Evolutionary conservation across 2,113 vertebrate genomes (phyloP).

Genomic region (Caranx ignobilis): DNA sequence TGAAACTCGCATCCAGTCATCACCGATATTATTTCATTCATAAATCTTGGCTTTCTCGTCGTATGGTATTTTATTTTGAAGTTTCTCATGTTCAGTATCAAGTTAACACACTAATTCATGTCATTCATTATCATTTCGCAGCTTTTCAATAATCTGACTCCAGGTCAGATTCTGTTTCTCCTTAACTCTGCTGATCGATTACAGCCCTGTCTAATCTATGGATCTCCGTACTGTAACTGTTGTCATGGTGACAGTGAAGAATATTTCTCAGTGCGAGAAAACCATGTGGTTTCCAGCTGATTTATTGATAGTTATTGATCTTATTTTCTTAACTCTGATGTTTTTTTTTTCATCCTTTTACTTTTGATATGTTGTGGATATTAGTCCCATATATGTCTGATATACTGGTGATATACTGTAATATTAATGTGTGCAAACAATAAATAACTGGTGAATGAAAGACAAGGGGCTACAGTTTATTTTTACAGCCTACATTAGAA

Average conservation of each 20-base stretch:
- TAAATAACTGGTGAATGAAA: constrained; percentile 56
- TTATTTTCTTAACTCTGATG: constrained; percentile 54
- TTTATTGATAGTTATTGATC: constrained; percentile 61
- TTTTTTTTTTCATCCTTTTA: constrained; percentile 67
- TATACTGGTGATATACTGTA: constrained; percentile 58
- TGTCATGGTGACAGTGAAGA: constrained; percentile 71
- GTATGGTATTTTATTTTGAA: neutral
- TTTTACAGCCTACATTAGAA: neutral
- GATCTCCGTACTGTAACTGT: constrained; percentile 72
- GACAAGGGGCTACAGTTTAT: too few species aligned
- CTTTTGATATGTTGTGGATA: constrained; percentile 74
- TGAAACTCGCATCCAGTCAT: neutral
- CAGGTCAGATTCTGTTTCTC: constrained; percentile 1
- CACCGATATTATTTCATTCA: too few species aligned
- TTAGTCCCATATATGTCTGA: constrained; percentile 49
- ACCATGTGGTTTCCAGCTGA: constrained; percentile 43
- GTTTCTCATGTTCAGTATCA: neutral
- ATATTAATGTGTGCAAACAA: constrained; percentile 62
- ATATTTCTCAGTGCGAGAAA: constrained; percentile 50
- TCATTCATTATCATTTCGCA: neutral
- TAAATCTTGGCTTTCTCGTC: too few species aligned
- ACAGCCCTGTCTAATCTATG: constrained; percentile 62
- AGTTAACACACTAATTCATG: neutral
- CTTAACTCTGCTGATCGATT: constrained; percentile 48
- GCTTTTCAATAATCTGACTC: neutral